Evolutionary conservation across 2,113 vertebrate genomes (phyloP), one percentile per base, ranked within the genome.

Genomic region (Odontophorus gujanensis): DNA sequence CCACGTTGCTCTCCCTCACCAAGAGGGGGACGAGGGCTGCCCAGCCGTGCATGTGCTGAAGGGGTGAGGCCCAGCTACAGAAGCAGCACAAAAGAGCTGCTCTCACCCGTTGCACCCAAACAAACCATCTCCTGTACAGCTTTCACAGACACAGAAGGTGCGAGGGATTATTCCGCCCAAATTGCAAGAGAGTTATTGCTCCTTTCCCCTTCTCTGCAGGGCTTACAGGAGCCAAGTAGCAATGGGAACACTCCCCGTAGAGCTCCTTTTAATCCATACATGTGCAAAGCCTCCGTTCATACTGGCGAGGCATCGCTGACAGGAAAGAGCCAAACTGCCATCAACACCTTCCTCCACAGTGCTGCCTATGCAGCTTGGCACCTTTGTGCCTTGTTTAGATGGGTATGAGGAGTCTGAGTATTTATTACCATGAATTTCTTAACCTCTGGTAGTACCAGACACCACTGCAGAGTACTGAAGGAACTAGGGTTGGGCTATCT

Each of bases 71-170:
- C 73, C 36, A 18, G 42, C n/a, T 87, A 81, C 57, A 85, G 83
- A 34, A 93, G 88, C 1, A 4, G 65, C 65, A 88, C 69, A 95
- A 92, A 96, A 74, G 85, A 94, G 72, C 74, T 1, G 34, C 73
- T 88, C 8, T 24, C 85, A 78, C 61, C 85, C 81, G 25, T 81
- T 87, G 50, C 85, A 95, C 84, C 91, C 90, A 95, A 97, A 95
- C 93, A 94, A 92, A 91, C 75, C 89, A 61, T 61, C 86, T 89
- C 88, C 86, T 51, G 65, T 47, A 72, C 68, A 95, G 82, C 95
- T 87, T 90, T 85, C 82, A 9, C 91, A 92, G 94, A 87, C 91
- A 89, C 94, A 96, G 95, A 97, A 97, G 87, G 93, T 95, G 95
- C 18, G 82, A 97, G 90, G 87, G 94, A 95, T 90, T 96, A 93